These are phyloP conservation scores for Picus viridis DNA, from an alignment of 2,797 vertebrate species.

Conservation along the genomic window DNA sequence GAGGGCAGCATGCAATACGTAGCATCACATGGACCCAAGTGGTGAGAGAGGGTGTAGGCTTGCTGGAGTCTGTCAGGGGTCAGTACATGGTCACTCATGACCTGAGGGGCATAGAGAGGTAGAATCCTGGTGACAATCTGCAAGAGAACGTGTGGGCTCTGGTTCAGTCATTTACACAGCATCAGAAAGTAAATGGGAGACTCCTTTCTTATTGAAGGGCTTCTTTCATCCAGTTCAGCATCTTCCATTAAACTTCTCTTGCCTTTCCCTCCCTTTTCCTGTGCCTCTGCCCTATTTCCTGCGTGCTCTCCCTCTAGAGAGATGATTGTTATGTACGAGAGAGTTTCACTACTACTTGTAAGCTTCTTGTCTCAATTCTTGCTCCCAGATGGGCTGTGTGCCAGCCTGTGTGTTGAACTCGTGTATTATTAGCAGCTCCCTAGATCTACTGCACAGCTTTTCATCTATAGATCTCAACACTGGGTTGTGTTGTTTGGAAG, in stretches of 20 bases:
- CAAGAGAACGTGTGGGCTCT: conserved; percentile 10
- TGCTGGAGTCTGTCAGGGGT: neutral
- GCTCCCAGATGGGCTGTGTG: neutral
- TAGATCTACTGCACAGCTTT: neutral
- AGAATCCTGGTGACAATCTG: conserved; percentile 20
- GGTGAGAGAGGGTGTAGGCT: neutral
- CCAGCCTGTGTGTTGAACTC: neutral
- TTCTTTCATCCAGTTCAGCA: neutral
- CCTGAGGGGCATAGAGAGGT: neutral
- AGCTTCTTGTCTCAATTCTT: neutral
- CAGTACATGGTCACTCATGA: neutral
- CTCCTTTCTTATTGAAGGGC: neutral
- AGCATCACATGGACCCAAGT: neutral
- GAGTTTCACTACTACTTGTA: neutral
- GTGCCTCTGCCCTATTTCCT: neutral
- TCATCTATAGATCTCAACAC: neutral
- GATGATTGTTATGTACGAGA: neutral
- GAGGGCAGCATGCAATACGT: neutral
- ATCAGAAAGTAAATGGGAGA: neutral
- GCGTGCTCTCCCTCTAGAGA: neutral
- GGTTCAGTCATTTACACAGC: neutral
- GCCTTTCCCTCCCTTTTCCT: neutral
- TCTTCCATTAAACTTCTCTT: neutral
- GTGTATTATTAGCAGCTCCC: neutral
- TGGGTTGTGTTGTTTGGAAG: neutral